Base-by-base conservation (phyloP, 1,140 invertebrate genomes). In the Manduca sexta region DNA sequence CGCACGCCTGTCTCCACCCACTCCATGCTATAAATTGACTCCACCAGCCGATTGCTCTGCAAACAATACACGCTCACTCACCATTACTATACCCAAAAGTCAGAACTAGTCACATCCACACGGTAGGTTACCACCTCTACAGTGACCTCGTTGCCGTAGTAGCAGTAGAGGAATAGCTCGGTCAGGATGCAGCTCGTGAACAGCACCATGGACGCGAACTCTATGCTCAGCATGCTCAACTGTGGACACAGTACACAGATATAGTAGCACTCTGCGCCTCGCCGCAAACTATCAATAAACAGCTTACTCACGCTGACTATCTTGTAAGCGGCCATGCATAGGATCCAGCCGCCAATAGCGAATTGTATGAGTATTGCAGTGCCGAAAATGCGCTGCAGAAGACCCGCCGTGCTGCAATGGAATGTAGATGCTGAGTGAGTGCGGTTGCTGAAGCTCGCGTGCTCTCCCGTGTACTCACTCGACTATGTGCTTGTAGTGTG, bases 111-210 rank as follows among this genome's bases (percentile, higher is more conserved):
- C 39, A n/a, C 8, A 4, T 11, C 7, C 2, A 26, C 6, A 26
- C 16, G 12, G 4, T 26, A 11, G 17, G n/a, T 2, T 8, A 7
- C 44, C 39, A 80, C 77, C 69, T 83, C 72, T 0, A 67, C 70
- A 1, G 66, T 67, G 3, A 85, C 68, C 29, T 80, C 80, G 47
- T 82, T 84, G 0, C 82, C 80, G 40, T 69, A 82, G 54, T 76
- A 84, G 44, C 82, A 85, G 54, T 82, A 85, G 4, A 82, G 62
- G 33, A 81, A 80, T 34, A 85, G 56, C 52, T 85, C 80, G 7
- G 69, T 79, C 1, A 86, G 61, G 45, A 85, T 85, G 51, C 82
- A 85, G 21, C 59, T 31, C 6, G 80, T 72, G 62, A 82, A 85
- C 17, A 82, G 66, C 3, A 60, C 52, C 75, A 80, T 84, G 3